A percentile compares a stretch with the other conserved stretches of the same genome.
These are phyloP conservation scores for Macrostomum lignano DNA, from an alignment of 1,140 invertebrate genomes.

Conservation along the genomic window DNA sequence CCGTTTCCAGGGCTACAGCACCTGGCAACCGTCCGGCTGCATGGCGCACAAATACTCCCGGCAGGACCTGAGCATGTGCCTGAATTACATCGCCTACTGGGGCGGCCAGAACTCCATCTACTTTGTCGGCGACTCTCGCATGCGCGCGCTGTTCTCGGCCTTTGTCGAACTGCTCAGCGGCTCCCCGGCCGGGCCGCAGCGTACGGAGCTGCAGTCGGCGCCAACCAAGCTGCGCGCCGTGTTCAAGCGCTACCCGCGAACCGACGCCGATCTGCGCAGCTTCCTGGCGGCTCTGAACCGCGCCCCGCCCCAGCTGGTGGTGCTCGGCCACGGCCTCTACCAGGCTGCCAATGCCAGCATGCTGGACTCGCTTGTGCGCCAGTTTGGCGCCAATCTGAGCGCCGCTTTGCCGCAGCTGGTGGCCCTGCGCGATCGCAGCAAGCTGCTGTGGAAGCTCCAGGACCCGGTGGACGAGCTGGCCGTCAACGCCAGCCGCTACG, in stretches of 20 bases:
- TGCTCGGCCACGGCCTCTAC: too few relatives aligned
- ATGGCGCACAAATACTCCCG: constrained; percentile 78
- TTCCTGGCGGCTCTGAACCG: too few relatives aligned
- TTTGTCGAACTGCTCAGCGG: constrained; percentile 12
- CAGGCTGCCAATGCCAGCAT: too few relatives aligned
- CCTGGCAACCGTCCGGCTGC: constrained; percentile 88
- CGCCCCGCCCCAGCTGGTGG: too few relatives aligned
- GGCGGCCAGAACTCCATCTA: constrained; percentile 59
- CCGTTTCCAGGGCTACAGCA: constrained; percentile 60
- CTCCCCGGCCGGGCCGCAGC: not conserved
- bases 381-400: too few relatives aligned
- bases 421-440: too few relatives aligned
- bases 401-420: too few relatives aligned
- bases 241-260: too few relatives aligned
- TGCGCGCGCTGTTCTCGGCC: constrained; percentile 49
- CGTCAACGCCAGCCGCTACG: not conserved
- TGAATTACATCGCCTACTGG: constrained; percentile 65
- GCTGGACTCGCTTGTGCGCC: too few relatives aligned
- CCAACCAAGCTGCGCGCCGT: too few relatives aligned
- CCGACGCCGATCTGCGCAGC: too few relatives aligned
- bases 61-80: constrained; percentile 60
- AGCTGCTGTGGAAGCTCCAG: constrained; percentile 1
- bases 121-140: constrained; percentile 59
- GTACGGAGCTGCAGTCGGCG: too few relatives aligned
- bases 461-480: not conserved